These are phyloP conservation scores for Platycercus adscitus DNA, from an alignment of 2,113 vertebrate genomes.

Conservation along the genomic window DNA sequence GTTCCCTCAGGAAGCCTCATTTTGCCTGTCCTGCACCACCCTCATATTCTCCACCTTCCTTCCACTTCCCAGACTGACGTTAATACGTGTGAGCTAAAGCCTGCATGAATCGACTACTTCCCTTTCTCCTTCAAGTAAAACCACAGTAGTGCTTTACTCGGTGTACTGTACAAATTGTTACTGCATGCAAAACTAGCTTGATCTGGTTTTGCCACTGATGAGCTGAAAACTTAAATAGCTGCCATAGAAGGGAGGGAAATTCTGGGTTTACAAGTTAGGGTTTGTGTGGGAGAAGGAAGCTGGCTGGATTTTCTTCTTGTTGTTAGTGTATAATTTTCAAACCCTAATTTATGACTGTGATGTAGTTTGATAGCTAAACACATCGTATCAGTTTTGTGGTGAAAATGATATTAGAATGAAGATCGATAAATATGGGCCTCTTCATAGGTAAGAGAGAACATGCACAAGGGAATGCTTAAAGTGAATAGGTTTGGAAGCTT, in stretches of 20 bases:
- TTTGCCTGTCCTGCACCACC: neutral
- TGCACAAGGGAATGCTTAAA: neutral
- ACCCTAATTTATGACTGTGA: neutral
- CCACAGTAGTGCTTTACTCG: neutral
- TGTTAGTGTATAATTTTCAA: neutral
- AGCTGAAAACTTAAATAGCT: neutral
- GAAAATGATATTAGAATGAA: neutral
- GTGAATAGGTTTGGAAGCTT: neutral
- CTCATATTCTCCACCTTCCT: neutral
- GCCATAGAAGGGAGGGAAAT: neutral
- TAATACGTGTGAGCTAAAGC: neutral
- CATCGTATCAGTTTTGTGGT: neutral
- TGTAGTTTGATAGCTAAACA: neutral
- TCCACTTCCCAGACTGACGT: neutral
- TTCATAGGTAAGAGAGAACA: neutral
- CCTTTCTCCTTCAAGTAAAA: neutral
- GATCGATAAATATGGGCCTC: slow-evolving; percentile 2
- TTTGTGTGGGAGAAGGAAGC: neutral
- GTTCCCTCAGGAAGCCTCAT: neutral
- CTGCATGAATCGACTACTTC: neutral
- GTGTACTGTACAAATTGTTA: neutral
- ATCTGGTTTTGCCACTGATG: neutral
- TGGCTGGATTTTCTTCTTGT: neutral
- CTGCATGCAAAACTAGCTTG: neutral
- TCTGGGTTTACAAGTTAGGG: neutral